phyloP scores from a whole-genome alignment of 2,888 invertebrate species.

The Caenorhabditis sulstoni region DNA sequence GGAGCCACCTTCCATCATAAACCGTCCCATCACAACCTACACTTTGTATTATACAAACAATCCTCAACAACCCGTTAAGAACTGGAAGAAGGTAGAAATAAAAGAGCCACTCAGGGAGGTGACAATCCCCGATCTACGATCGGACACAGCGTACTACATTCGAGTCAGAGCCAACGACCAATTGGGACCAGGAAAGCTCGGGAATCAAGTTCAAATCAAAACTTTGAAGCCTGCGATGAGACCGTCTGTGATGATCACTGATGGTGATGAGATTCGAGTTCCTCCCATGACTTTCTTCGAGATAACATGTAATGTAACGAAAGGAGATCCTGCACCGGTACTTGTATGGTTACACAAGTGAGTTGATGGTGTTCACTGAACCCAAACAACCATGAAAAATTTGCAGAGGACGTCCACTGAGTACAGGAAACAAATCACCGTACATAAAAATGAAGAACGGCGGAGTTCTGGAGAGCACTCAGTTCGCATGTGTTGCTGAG shows the following conservation, averaged over 20 bases:
- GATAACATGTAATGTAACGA: slow-evolving; percentile 76
- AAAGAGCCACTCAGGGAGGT: slow-evolving; percentile 73
- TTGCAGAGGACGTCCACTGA: slow-evolving; percentile 73
- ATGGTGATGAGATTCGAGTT: slow-evolving; percentile 76
- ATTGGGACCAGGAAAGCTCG: slow-evolving; percentile 78
- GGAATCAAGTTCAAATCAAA: slow-evolving; percentile 74
- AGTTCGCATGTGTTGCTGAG: slow-evolving; percentile 77
- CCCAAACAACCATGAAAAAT: background rate
- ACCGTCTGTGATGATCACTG: slow-evolving; percentile 76
- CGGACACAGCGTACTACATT: slow-evolving; percentile 76
- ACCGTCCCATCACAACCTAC: slow-evolving; percentile 78
- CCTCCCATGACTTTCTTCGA: slow-evolving; percentile 76
- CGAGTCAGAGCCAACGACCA: slow-evolving; percentile 78
- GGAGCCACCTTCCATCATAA: slow-evolving; percentile 77
- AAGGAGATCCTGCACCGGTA: slow-evolving; percentile 77
- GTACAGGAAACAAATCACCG: slow-evolving; percentile 69
- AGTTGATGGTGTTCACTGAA: slow-evolving; percentile 5
- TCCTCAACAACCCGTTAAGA: slow-evolving; percentile 75
- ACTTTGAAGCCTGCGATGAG: slow-evolving; percentile 77
- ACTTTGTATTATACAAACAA: slow-evolving; percentile 80
- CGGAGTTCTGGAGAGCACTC: slow-evolving; percentile 73
- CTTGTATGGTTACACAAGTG: slow-evolving; percentile 76
- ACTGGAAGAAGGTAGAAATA: slow-evolving; percentile 76
- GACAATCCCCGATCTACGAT: slow-evolving; percentile 72
- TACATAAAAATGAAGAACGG: slow-evolving; percentile 75